Evolutionary conservation across 2,888 invertebrate genomes (phyloP).

Genomic region (Ophion slaviceki): DNA sequence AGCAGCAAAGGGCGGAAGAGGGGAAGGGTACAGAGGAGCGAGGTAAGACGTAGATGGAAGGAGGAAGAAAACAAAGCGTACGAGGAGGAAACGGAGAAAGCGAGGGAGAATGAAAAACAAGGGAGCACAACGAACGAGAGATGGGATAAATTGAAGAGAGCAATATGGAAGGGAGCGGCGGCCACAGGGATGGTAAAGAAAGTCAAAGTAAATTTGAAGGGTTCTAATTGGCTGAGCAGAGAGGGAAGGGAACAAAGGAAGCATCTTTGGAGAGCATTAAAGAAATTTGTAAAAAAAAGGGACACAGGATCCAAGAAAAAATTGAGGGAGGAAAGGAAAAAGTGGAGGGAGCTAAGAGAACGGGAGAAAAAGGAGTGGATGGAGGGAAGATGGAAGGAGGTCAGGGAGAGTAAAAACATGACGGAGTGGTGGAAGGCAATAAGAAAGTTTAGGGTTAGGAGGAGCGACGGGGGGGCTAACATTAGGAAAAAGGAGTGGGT

Average conservation of each 20-base stretch:
- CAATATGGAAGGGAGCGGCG: neutral
- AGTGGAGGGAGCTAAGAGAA: neutral
- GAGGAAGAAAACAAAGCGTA: neutral
- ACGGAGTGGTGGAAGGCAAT: conserved; percentile 34
- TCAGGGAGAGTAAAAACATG: conserved; percentile 3
- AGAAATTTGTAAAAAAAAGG: conserved; percentile 3
- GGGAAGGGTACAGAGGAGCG: neutral
- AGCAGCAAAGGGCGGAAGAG: neutral
- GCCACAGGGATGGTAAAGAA: neutral
- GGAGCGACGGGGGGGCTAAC: neutral
- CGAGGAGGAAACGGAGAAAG: conserved; percentile 4
- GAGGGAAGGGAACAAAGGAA: conserved; percentile 13
- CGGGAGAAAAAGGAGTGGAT: conserved; percentile 13
- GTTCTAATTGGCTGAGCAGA: conserved; percentile 16
- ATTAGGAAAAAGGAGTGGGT: neutral
- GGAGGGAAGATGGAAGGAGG: conserved; percentile 32
- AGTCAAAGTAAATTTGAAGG: neutral
- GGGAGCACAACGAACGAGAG: neutral
- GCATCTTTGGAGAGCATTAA: conserved; percentile 13
- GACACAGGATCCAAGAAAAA: conserved; percentile 7
- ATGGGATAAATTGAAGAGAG: conserved; percentile 1
- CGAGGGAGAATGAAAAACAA: neutral
- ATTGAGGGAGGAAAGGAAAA: conserved; percentile 11
- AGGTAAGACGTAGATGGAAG: neutral
- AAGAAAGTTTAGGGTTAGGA: conserved; percentile 3